A percentile compares a stretch with the other conserved stretches of the same genome.
These are phyloP conservation scores for Enteromius radiatus DNA, from an alignment of 2,797 vertebrate genomes.

Conservation along the genomic window DNA sequence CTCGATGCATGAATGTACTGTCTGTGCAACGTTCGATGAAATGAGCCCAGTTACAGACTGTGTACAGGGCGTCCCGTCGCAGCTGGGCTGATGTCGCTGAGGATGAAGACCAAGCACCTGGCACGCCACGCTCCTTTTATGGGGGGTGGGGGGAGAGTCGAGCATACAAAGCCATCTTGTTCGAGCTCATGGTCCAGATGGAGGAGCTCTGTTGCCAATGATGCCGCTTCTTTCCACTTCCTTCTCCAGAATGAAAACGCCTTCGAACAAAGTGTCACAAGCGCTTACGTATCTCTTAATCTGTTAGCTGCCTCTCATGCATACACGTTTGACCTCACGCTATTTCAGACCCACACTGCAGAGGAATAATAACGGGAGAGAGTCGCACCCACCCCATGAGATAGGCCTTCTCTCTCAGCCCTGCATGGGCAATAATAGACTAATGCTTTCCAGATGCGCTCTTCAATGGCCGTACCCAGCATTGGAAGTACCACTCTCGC, in stretches of 20 bases:
- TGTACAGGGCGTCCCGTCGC: neutral
- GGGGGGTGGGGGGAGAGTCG: conserved; percentile 56
- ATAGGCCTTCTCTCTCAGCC: conserved; percentile 62
- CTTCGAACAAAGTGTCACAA: conserved; percentile 73
- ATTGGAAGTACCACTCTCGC: conserved; percentile 70
- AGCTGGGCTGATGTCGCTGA: conserved; percentile 49
- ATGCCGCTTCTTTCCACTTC: conserved; percentile 74
- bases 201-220: conserved; percentile 75
- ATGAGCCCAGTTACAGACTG: conserved; percentile 30
- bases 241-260: conserved; percentile 68
- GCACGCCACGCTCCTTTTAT: conserved; percentile 53
- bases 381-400: conserved; percentile 21
- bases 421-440: conserved; percentile 65
- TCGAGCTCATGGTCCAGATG: conserved; percentile 72
- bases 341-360: conserved; percentile 16
- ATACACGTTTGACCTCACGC: conserved; percentile 52
- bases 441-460: conserved; percentile 81
- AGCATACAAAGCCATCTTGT: conserved; percentile 82
- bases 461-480: conserved; percentile 66
- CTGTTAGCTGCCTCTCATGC: conserved; percentile 49
- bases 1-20: conserved; percentile 18
- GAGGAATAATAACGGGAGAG: conserved; percentile 19
- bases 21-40: conserved; percentile 26
- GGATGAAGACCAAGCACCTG: conserved; percentile 64
- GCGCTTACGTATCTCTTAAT: conserved; percentile 57